phyloP scores from a whole-genome alignment of 2,113 vertebrate species.

The Cisticola juncidis region DNA sequence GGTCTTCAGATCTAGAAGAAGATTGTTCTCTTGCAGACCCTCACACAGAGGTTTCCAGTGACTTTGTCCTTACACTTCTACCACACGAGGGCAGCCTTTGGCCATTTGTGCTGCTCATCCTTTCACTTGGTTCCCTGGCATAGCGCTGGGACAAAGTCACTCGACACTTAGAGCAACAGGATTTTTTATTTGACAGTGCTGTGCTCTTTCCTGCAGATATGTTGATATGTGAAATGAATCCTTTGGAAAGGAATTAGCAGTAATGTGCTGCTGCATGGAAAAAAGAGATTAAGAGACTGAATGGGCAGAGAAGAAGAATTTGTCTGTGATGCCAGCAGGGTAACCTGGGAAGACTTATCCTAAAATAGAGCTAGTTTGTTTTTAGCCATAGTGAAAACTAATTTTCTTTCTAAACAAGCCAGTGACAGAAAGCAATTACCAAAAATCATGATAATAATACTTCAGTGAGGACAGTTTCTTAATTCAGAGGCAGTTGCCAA shows the following conservation, averaged over 20 bases:
- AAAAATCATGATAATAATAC: background rate
- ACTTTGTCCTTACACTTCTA: background rate
- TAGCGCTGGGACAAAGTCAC: background rate
- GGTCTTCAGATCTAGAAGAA: background rate
- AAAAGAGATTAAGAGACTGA: background rate
- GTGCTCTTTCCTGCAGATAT: background rate
- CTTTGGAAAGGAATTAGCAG: background rate
- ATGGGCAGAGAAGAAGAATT: background rate
- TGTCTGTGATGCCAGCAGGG: background rate
- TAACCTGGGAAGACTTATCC: background rate
- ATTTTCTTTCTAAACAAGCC: background rate
- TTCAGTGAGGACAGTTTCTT: background rate
- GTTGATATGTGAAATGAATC: background rate
- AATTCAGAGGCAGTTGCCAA: background rate
- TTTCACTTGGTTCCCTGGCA: background rate
- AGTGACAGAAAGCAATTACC: background rate
- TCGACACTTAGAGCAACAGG: background rate
- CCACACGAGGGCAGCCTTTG: constrained; percentile 52
- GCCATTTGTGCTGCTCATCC: background rate
- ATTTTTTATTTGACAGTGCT: background rate
- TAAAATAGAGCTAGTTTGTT: background rate
- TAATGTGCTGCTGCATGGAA: background rate
- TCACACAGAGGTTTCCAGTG: rapidly evolving
- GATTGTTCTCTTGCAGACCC: background rate
- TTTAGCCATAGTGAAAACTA: background rate